Percentiles rank a stretch among this genome's conserved stretches.
phyloP scores from a whole-genome alignment of 2,888 invertebrate species.

The Eueremaeus valkanovi region DNA sequence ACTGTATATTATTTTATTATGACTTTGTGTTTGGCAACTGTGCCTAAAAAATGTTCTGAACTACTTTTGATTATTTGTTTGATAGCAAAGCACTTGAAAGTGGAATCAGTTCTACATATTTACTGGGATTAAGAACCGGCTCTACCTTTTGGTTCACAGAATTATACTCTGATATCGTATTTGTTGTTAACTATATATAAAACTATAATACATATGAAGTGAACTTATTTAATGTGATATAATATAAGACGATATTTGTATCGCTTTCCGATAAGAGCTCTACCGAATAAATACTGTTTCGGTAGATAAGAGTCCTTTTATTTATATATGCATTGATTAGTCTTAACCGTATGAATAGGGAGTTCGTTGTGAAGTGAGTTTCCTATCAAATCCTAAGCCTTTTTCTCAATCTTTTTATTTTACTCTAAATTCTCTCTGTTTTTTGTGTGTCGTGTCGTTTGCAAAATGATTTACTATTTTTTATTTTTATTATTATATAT shows the following conservation, averaged over 20 bases:
- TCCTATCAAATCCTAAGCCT: neutral
- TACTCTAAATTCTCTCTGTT: neutral
- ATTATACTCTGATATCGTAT: neutral
- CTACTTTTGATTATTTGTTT: neutral
- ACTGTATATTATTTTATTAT: slow-evolving; percentile 30
- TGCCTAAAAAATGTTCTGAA: neutral
- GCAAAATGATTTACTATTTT: slow-evolving; percentile 16
- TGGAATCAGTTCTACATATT: slow-evolving; percentile 29
- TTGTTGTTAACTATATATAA: slow-evolving; percentile 16
- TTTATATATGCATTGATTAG: no score
- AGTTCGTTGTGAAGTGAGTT: neutral
- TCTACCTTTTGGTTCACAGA: neutral
- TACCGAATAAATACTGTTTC: no score
- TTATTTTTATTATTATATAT: no score
- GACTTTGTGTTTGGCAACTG: slow-evolving; percentile 5
- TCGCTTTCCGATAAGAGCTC: neutral
- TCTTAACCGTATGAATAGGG: no score
- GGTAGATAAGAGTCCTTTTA: slow-evolving; percentile 5
- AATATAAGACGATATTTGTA: neutral
- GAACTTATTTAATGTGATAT: neutral
- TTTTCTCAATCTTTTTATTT: neutral
- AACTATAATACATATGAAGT: neutral
- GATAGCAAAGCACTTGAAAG: slow-evolving; percentile 23
- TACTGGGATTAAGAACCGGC: neutral
- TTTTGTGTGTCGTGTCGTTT: neutral